Conservation (phyloP, 2,888 invertebrate genomes). For the Congeria kusceri region DNA sequence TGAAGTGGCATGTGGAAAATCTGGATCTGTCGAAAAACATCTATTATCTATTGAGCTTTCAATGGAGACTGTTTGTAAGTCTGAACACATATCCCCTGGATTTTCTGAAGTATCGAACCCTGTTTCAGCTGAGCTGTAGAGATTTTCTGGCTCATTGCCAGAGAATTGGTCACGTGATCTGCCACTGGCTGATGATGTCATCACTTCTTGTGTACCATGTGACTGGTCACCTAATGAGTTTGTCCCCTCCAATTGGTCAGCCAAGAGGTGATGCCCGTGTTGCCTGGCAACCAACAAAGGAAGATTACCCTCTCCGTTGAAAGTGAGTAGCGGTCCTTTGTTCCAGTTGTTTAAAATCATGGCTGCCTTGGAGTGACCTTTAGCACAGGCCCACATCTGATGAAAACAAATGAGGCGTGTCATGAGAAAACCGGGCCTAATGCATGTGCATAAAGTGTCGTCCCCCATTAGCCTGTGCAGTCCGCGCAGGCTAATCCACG, state of each 20-base stretch:
- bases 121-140: constrained; percentile 15
- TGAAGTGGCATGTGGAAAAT: constrained; percentile 39
- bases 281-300: constrained; percentile 89
- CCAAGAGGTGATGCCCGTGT: constrained; percentile 89
- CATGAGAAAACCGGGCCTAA: no score
- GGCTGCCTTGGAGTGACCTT: constrained; percentile 94
- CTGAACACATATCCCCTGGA: constrained; percentile 43
- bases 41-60: constrained; percentile 47
- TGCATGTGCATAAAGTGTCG: no score
- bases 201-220: constrained; percentile 6
- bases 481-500: no score
- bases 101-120: constrained; percentile 24
- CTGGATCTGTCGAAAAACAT: constrained; percentile 34
- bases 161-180: constrained; percentile 18
- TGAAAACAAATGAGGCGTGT: no score
- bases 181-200: constrained; percentile 17
- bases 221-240: constrained; percentile 85
- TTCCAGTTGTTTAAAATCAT: constrained; percentile 95
- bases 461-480: no score
- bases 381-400: constrained; percentile 96
- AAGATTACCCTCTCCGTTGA: constrained; percentile 88
- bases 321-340: constrained; percentile 90
- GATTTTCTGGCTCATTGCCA: constrained; percentile 24
- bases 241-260: constrained; percentile 91
- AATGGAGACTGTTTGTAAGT: constrained; percentile 36